Base-by-base conservation (phyloP, 2,797 vertebrate genomes). In the Falco columbarius region DNA sequence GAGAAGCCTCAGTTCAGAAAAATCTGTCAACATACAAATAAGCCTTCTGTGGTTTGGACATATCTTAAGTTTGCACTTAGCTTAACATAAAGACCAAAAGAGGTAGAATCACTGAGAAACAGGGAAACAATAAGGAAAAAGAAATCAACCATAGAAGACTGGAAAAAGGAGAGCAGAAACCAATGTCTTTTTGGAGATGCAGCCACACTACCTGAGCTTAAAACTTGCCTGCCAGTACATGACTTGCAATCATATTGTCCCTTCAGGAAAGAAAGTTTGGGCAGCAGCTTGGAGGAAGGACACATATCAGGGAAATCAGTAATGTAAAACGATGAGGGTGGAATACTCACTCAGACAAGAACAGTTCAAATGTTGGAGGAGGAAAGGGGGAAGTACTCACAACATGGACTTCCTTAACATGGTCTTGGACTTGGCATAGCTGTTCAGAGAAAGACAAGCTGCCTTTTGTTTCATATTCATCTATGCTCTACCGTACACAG, bases 1-100 rank as follows among this genome's bases (percentile, higher is more conserved):
- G 22, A 81, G 75, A 83, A 86, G 49, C 42, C 34, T 93, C n/a
- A 67, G 54, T 46, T 72, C 38, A 72, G 42, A 74, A 94, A 92
- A 87, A n/a, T 27, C 27, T 47, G 40, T 29, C 47, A 92, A 66
- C 12, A 32, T 20, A 80, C 22, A 73, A 95, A 54, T 21, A 91
- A 74, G 36, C 14, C 14, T 52, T 52, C 52, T 56, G 68, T 71
- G n/a, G 17, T 63, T 70, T 93, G 40, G 36, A n/a, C 2, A 88
- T 68, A 74, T 46, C 65, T 67, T 83, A 68, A 24, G 22, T 9
- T 52, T 44, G 16, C 34, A 52, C 17, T 73, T 84, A 0, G 0
- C 16, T 70, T 80, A 89, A 79, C 44, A 65, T 42, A 58, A 82
- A 68, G n/a, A 52, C 6, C 10, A 51, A 27, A 70, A 85, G 51